Evolutionary conservation across 2,113 vertebrate genomes (phyloP).

Genomic region (Oncorhynchus nerka): DNA sequence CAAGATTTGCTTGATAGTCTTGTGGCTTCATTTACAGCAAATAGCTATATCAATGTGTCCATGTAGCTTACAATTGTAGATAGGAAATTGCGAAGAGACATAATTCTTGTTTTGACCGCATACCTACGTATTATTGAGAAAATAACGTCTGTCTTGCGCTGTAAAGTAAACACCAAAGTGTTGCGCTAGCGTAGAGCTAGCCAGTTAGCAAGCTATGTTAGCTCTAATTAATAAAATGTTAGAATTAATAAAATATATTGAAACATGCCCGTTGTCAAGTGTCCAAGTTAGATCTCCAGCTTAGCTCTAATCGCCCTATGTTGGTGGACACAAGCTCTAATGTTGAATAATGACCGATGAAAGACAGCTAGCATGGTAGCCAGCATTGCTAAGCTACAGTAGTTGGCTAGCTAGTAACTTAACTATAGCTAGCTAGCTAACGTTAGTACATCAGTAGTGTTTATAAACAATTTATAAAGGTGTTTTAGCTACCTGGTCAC

Average conservation of each 20-base stretch:
- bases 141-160: conserved; percentile 16
- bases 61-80: not conserved
- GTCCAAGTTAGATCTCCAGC: too few species aligned
- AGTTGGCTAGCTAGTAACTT: too few species aligned
- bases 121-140: too few species aligned
- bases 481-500: too few species aligned
- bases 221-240: conserved; percentile 24
- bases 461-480: too few species aligned
- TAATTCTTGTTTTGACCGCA: not conserved
- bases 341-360: not conserved
- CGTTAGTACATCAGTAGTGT: too few species aligned
- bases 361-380: too few species aligned
- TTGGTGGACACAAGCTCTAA: not conserved
- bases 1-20: not conserved
- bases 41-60: not conserved
- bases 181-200: conserved; percentile 30
- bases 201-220: conserved; percentile 49
- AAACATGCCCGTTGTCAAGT: not conserved
- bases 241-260: not conserved
- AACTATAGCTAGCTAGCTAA: too few species aligned
- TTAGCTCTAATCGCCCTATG: not conserved
- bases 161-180: conserved; percentile 19
- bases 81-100: not conserved
- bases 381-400: too few species aligned
- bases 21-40: not conserved